These are phyloP conservation scores for Asobara japonica DNA, from an alignment of 1,140 invertebrate genomes.

Conservation along the genomic window DNA sequence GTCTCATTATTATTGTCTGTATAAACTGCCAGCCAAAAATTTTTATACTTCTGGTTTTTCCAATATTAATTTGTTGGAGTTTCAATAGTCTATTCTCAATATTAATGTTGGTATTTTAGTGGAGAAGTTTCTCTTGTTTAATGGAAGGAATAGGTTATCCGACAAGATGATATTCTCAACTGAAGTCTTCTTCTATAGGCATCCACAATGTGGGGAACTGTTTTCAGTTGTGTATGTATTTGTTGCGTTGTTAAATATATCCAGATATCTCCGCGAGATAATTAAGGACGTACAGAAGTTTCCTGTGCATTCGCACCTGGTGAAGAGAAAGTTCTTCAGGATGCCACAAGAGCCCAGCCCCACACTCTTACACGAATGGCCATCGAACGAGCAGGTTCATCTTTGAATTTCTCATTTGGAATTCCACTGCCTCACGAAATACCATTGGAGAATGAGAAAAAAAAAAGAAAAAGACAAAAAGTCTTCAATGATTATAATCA, in stretches of 20 bases:
- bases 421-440: not conserved
- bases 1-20: no score
- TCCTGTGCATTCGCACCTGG: slow-evolving; percentile 11
- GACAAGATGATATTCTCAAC: not conserved
- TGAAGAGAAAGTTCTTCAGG: slow-evolving; percentile 18
- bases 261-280: not conserved
- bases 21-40: no score
- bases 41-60: no score
- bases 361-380: not conserved
- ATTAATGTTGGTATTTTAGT: not conserved
- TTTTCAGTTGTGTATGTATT: not conserved
- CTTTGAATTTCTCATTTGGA: slow-evolving; percentile 20
- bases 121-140: slow-evolving; percentile 1
- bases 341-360: not conserved
- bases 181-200: not conserved
- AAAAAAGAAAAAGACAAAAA: not conserved
- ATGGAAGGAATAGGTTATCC: not conserved
- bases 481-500: slow-evolving; percentile 2
- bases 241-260: not conserved
- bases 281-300: not conserved
- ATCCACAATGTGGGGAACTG: not conserved
- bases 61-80: not conserved
- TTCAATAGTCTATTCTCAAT: not conserved
- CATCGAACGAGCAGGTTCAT: slow-evolving; percentile 18
- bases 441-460: not conserved